Base-by-base conservation (phyloP, 2,888 invertebrate species). In the Drosophila dives region DNA sequence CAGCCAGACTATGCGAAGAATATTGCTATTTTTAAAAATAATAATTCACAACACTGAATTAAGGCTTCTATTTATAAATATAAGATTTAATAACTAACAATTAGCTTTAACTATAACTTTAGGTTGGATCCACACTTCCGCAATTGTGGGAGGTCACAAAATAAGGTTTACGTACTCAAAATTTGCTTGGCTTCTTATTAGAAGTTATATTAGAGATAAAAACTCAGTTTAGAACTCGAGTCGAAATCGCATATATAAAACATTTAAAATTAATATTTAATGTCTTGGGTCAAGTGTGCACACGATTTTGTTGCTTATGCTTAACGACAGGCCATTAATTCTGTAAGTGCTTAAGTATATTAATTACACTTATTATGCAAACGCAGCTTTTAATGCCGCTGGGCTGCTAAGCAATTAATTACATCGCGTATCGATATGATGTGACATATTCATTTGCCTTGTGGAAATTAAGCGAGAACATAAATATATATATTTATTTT, bases 11-110 rank as follows among this genome's bases (percentile, higher is more conserved):
- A 59, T 45, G 36, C 48, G 40, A 36, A 51, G 48, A 23, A 51
- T 23, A 61, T 48, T 55, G 54, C 81, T 81, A 81, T 78, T 78
- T 78, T 81, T 72, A 77, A 63, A 64, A 62, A 53, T 45, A 77
- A 77, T 81, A 77, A 80, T 78, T 67, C 77, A 65, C 62, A 72
- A 65, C 72, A 63, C 56, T 45, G 62, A 67, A 72, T 81, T 72
- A 80, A 71, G 62, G 55, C 51, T 65, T 76, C 66, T 80, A 88
- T 88, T 83, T 75, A 82, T 83, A 82, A 83, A 86, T 83, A 81
- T 80, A 83, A 83, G 64, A 67, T 54, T 73, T 82, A 81, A 89
- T 84, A 71, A 75, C 72, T 53, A 65, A 56, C 87, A 84, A 84
- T 84, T 89, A 83, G 78, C 75, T 59, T 51, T 23, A 62, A 48